Percentiles rank a stretch among this genome's conserved stretches.
phyloP scores from a whole-genome alignment of 2,888 invertebrate genomes.

The Stenurella melanura region DNA sequence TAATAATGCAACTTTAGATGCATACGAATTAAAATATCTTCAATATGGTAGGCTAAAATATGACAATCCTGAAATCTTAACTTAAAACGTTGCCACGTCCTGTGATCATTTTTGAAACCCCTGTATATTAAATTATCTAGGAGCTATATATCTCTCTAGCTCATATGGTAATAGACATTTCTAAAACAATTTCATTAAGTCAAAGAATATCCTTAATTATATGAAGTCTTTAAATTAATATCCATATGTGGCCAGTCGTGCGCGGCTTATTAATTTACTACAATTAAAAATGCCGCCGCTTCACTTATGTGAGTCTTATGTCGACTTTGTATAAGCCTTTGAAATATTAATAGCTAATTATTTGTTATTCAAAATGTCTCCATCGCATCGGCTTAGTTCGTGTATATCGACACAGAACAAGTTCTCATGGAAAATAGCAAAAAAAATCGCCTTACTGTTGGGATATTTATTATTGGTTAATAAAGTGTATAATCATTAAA shows the following conservation, averaged over 20 bases:
- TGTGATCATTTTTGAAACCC: no score
- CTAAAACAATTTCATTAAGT: constrained; percentile 8
- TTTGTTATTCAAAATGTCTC: constrained; percentile 9
- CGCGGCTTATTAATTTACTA: constrained; percentile 32
- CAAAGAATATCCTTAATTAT: constrained; percentile 6
- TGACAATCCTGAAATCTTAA: no score
- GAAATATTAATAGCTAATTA: background rate
- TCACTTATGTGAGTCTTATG: constrained; percentile 6
- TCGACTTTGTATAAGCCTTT: background rate
- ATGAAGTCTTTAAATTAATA: background rate
- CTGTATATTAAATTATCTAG: no score
- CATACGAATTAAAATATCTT: no score
- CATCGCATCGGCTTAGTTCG: background rate
- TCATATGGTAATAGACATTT: background rate
- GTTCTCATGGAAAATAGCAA: background rate
- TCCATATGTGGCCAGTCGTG: constrained; percentile 2
- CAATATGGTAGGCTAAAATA: no score
- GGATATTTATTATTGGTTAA: background rate
- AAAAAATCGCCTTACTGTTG: constrained; percentile 5
- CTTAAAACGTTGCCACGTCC: no score
- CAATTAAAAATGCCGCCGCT: constrained; percentile 8
- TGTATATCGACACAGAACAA: background rate
- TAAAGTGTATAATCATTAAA: background rate
- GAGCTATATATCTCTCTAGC: no score
- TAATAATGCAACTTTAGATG: no score